These are phyloP conservation scores for Charaxes varanes DNA, from an alignment of 1,140 invertebrate species.

Conservation along the genomic window DNA sequence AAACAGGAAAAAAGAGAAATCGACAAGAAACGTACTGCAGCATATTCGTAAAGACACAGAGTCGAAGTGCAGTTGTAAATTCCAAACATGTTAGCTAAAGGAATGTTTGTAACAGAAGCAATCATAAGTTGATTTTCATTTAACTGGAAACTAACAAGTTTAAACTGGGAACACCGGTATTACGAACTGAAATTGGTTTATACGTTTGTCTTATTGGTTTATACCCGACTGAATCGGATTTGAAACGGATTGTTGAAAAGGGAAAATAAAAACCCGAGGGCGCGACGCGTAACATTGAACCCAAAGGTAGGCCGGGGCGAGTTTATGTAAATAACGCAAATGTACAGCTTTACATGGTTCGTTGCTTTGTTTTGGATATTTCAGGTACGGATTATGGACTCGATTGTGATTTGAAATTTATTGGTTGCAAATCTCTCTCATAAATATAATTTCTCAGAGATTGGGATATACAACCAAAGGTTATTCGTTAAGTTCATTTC, in stretches of 20 bases:
- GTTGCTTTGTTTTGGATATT: slow-evolving; percentile 1
- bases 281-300: background rate
- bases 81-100: no score
- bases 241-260: background rate
- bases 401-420: background rate
- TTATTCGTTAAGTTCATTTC: no score
- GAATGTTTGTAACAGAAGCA: slow-evolving; percentile 12
- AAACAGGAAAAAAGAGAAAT: no score
- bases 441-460: no score
- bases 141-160: slow-evolving; percentile 3
- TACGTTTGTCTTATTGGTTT: slow-evolving; percentile 15
- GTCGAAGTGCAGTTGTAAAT: no score
- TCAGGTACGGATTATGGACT: slow-evolving; percentile 3
- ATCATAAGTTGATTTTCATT: slow-evolving; percentile 9
- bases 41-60: no score
- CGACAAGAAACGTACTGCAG: no score
- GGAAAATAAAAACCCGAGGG: slow-evolving; percentile 4
- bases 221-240: slow-evolving; percentile 13
- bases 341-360: slow-evolving; percentile 6
- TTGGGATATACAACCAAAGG: no score
- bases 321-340: slow-evolving; percentile 7
- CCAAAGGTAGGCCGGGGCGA: slow-evolving; percentile 1
- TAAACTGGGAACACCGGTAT: background rate
- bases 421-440: no score
- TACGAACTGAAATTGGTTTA: slow-evolving; percentile 13